phyloP scores from a whole-genome alignment of 2,888 invertebrate species.

The Drosophila recens region DNA sequence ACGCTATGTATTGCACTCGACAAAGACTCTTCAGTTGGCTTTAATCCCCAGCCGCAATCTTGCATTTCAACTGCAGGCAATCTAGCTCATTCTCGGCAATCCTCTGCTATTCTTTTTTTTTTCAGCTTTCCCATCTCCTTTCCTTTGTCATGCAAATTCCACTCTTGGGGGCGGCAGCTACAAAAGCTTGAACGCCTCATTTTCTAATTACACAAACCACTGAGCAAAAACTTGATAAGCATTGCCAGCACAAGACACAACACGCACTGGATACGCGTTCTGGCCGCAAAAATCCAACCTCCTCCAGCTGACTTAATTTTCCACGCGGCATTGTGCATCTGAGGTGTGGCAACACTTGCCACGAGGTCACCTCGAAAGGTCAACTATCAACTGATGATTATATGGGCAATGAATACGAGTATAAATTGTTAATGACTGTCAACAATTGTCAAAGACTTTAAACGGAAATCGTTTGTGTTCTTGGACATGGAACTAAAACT shows the following conservation, averaged over 20 bases:
- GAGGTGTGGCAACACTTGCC: neutral
- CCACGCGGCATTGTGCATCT: neutral
- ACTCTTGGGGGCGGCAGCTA: constrained; percentile 7
- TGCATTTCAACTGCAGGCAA: constrained; percentile 22
- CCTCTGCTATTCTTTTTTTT: neutral
- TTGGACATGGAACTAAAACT: neutral
- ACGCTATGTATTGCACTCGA: constrained; percentile 17
- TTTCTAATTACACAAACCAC: constrained; percentile 69
- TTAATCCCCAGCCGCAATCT: constrained; percentile 32
- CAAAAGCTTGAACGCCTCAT: constrained; percentile 31
- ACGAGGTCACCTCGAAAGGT: neutral
- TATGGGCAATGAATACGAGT: neutral
- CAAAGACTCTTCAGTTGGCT: constrained; percentile 1
- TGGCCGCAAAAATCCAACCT: neutral
- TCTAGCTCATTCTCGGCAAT: constrained; percentile 6
- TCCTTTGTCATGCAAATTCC: constrained; percentile 62
- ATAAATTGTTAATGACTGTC: neutral
- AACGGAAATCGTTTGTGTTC: neutral
- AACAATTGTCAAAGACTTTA: neutral
- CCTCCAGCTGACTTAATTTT: neutral
- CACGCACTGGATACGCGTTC: neutral
- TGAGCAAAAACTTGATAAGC: constrained; percentile 42
- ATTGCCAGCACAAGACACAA: constrained; percentile 24
- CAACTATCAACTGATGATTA: constrained; percentile 1
- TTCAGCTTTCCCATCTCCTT: neutral